Evolutionary conservation across 2,797 vertebrate species (phyloP), one percentile per base, ranked within the genome.

Genomic region (Pelobates cultripes): DNA sequence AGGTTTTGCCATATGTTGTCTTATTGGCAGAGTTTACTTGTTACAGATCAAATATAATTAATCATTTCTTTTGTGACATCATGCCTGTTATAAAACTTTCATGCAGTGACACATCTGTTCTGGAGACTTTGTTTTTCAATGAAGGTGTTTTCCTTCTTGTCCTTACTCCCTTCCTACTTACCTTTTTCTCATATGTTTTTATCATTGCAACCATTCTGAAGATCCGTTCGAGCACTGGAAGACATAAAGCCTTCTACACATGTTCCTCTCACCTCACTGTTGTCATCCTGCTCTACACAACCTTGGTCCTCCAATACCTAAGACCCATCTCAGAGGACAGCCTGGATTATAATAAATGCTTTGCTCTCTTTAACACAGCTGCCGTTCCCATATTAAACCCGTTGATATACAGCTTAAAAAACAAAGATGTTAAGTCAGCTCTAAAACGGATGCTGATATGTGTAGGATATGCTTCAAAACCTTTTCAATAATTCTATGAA

Each of bases 51-150:
- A 42, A 60, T 8, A 51, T 60, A 7, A 70, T 78, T 66, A 78
- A 78, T n/a, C 67, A 78, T 57, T 78, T 78, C 42, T 60, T 78
- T 15, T 78, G 76, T 70, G 76, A 78, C 53, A 14, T 60, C 4
- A 66, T 78, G 14, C 51, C 53, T n/a, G 2, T 78, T 3, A 28
- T 78, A 45, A 8, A 78, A 15, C 68, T 78, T 4, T 55, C 76
- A 2, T 78, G 76, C n/a, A 53, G 55, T 70, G 75, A 77, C n/a
- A 77, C 43, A 4, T n/a, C 41, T 4, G 6, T 69, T 17, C 51
- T 77, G 6, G 41, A 77, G n/a, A 12, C 53, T 1, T 7, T 55
- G 3, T 53, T 41, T 0, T 70, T 77, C 3, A 77, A 41, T 0
- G 75, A 9, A 57, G 75, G 66, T 17, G 9, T 42, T 13, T 42